These are phyloP conservation scores for Nasonia longicornis DNA, from an alignment of 1,140 invertebrate species.

Conservation along the genomic window DNA sequence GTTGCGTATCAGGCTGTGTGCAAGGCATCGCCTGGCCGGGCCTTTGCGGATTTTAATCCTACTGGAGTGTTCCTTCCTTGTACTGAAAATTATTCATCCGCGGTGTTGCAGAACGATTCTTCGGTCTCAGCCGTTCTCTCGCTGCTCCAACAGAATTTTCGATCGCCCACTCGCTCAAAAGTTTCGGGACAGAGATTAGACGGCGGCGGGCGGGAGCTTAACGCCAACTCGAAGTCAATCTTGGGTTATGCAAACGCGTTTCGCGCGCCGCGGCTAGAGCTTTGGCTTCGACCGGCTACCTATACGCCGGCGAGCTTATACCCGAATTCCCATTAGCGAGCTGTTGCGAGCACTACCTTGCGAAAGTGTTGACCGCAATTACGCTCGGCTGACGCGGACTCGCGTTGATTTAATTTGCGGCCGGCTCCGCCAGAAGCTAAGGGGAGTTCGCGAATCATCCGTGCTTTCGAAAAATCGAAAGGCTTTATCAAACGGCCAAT, in stretches of 20 bases:
- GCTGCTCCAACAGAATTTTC: slow-evolving; percentile 26
- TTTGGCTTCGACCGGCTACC: slow-evolving; percentile 43
- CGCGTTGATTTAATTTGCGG: not conserved
- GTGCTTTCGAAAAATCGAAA: too few species aligned
- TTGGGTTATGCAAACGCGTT: slow-evolving; percentile 59
- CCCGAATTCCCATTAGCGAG: slow-evolving; percentile 40
- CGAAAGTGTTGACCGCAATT: slow-evolving; percentile 35
- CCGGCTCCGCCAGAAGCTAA: not conserved
- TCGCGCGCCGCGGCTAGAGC: slow-evolving; percentile 46
- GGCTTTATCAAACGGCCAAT: too few species aligned
- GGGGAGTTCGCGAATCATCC: too few species aligned
- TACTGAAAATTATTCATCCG: not conserved
- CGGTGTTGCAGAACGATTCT: not conserved
- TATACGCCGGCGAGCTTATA: not conserved
- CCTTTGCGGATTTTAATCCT: too few species aligned
- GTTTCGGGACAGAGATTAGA: slow-evolving; percentile 9
- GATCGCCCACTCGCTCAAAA: slow-evolving; percentile 17
- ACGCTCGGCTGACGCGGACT: slow-evolving; percentile 16
- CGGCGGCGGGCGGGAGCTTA: not conserved
- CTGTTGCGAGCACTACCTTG: slow-evolving; percentile 1
- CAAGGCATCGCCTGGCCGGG: not conserved
- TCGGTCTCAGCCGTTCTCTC: not conserved
- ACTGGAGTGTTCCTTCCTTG: too few species aligned
- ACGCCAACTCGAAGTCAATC: slow-evolving; percentile 50
- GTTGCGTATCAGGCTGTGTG: not conserved